Conservation (phyloP, 37 sponge, comb jelly and placozoan species). For the Beroe ovata region DNA sequence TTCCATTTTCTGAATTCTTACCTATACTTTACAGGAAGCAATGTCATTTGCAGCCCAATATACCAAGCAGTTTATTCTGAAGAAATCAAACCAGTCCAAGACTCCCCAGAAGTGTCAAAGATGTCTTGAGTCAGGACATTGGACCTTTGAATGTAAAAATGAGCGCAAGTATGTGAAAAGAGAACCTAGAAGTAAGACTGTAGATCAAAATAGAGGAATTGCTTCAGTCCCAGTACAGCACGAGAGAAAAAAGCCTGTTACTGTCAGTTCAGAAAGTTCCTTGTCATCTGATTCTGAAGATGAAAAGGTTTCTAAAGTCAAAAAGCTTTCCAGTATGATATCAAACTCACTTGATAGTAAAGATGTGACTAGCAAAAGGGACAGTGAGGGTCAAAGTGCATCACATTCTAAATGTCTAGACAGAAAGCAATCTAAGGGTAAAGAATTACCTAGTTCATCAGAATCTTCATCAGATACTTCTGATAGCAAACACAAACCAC, state of each 20-base stretch:
- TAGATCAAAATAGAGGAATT: constrained; percentile 16
- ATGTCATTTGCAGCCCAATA: constrained; percentile 66
- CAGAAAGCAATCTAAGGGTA: too few relatives aligned
- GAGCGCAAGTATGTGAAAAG: constrained; percentile 68
- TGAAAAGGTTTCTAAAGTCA: constrained; percentile 2
- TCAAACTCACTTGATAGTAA: too few relatives aligned
- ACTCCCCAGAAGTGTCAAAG: constrained; percentile 63
- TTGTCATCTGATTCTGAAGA: constrained; percentile 61
- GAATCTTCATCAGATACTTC: too few relatives aligned
- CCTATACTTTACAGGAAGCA: neutral
- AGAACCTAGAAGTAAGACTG: constrained; percentile 4
- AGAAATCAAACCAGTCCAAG: constrained; percentile 50
- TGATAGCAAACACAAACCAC: too few relatives aligned
- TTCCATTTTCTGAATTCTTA: neutral
- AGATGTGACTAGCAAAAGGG: too few relatives aligned
- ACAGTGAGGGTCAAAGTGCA: too few relatives aligned
- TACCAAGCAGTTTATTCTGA: constrained; percentile 57
- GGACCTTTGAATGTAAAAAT: constrained; percentile 71
- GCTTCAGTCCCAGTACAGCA: neutral
- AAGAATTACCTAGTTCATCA: too few relatives aligned
- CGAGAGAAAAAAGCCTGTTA: neutral
- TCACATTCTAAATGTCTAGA: too few relatives aligned
- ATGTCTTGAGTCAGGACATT: constrained; percentile 67
- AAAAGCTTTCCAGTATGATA: constrained; percentile 42
- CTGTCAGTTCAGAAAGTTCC: constrained; percentile 54